Base-by-base conservation (phyloP, 2,888 invertebrate species). In the Orthonychiurus folsomi region DNA sequence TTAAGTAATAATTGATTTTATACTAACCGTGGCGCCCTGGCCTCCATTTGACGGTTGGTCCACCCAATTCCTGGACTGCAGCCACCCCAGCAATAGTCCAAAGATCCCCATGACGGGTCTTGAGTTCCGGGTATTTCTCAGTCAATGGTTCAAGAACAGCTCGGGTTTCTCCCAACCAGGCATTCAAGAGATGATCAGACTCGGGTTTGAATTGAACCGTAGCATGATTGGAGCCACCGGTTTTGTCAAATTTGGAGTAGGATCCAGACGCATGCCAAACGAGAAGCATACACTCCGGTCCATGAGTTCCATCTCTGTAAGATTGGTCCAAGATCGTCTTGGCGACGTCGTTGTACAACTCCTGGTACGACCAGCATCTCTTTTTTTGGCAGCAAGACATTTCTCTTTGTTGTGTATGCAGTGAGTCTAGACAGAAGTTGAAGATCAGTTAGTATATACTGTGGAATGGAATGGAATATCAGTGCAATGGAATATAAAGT, bases 11-110 rank as follows among this genome's bases (percentile, higher is more conserved):
- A n/a, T n/a, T n/a, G n/a, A n/a, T n/a, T n/a, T n/a, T n/a, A n/a
- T n/a, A n/a, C n/a, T n/a, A n/a, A n/a, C n/a, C n/a, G n/a, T n/a
- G 63, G 56, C 66, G 65, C 23, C 66, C 66, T 37, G 69, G 65
- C 61, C 61, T 60, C 69, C 69, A 69, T 20, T 65, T 62, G 55
- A 69, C 63, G 18, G 56, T 57, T 52, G 69, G 69, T 5, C 69
- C 69, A 23, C 67, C 69, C 37, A 37, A 9, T 37, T 37, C 37
- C 15, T 37, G 37, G 15, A 37, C 15, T 5, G 37, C 37, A 15
- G 9, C 5, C 5, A 37, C 37, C 15, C 37, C 37, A 37, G 37
- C 37, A 5, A 37, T 9, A 9, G 37, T 37, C 37, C 37, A 37
- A 5, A 37, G 15, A 37, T 37, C 37, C 37, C 37, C 37, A 37